Base-by-base conservation (phyloP, 2,797 vertebrate species). In the Astyanax mexicanus region DNA sequence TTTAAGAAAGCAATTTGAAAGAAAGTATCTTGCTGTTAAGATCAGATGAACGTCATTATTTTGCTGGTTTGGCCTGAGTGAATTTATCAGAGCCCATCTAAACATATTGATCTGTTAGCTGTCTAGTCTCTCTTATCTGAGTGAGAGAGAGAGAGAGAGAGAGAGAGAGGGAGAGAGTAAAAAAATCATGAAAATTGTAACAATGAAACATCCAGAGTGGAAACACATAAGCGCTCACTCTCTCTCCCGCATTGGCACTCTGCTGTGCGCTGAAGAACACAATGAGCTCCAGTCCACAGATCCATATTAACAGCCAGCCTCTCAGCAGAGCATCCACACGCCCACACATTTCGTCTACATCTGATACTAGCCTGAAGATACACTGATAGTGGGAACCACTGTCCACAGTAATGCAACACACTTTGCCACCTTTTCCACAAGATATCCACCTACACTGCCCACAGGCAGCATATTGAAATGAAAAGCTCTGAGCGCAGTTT, bases 281-380 rank as follows among this genome's bases (percentile, higher is more conserved):
- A 61, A 58, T 79, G 25, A 27, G 19, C 81, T 74, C 47, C 74
- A 47, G 64, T 72, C 52, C 35, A 61, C 17, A 57, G 44, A 71
- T 54, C 15, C 40, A 45, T 72, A 74, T 70, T 80, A 76, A 77
- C 25, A 61, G 61, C 74, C 55, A 74, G 49, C 60, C 55, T 79
- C 25, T 35, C 40, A 70, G 67, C 67, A 57, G 54, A 83, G 35
- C 70, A 67, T 68, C 35, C 54, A 51, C 29, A 75, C 42, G 15
- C 55, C 65, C 29, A 69, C 54, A 29, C 55, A 12, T 60, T 58
- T 45, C 23, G 11, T 69, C 44, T 17, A 38, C 42, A 40, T 44
- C 32, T 60, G 52, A 74, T 66, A 60, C 72, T 74, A 44, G 61
- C n/a, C 3, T 49, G 32, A 37, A 29, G 42, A 23, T 29, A 58